Evolutionary conservation across 2,113 vertebrate genomes (phyloP).

Genomic region (Sylvicapra grimmia): DNA sequence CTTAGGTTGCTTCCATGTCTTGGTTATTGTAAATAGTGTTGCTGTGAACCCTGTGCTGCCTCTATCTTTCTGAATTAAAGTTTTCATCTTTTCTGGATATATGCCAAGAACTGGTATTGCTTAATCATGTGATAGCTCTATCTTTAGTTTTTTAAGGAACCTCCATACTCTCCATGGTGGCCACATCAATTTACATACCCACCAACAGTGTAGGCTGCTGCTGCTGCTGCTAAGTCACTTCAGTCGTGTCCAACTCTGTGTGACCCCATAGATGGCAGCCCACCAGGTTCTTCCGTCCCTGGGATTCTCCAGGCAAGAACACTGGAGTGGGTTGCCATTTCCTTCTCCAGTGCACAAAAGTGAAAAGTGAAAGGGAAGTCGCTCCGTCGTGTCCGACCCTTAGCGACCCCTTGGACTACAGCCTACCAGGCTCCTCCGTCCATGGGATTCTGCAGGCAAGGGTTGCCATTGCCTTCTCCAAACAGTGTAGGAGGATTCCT

Average conservation of each 20-base stretch:
- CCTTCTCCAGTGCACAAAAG: not conserved
- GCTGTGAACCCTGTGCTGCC: not conserved
- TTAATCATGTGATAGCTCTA: not conserved
- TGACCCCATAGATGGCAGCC: not conserved
- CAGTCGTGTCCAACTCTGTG: not conserved
- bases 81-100: not conserved
- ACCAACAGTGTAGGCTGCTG: not conserved
- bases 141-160: not conserved
- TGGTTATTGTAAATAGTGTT: not conserved
- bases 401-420: not conserved
- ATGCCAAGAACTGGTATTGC: not conserved
- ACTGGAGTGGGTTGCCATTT: not conserved
- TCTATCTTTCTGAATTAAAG: not conserved
- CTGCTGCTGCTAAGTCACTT: not conserved
- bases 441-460: not conserved
- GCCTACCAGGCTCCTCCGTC: not conserved
- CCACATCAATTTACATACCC: not conserved
- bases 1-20: not conserved
- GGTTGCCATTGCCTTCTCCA: not conserved
- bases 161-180: not conserved
- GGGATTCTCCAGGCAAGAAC: not conserved
- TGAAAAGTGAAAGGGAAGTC: not conserved
- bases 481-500: not conserved
- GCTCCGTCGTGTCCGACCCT: fast-evolving
- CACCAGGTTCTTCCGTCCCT: not conserved